Evolutionary conservation across 2,113 vertebrate species (phyloP).

Genomic region (Emydura subglobosa): DNA sequence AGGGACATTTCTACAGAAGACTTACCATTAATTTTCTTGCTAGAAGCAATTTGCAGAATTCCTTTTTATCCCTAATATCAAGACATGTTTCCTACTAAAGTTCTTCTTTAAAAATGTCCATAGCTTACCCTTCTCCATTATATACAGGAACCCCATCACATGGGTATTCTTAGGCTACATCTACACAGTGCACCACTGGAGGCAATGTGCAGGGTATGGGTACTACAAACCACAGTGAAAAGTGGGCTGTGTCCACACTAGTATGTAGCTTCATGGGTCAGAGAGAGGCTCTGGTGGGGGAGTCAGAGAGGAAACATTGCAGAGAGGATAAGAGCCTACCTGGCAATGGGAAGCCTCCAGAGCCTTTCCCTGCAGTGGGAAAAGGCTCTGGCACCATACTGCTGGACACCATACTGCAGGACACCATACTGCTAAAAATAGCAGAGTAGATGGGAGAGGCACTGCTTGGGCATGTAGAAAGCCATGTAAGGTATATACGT

Average conservation of each 20-base stretch:
- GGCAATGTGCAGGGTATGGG: background rate
- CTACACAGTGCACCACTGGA: no score
- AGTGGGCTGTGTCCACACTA: background rate
- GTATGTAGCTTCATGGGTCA: background rate
- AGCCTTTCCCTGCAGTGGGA: background rate
- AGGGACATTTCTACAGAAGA: background rate
- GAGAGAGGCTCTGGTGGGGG: background rate
- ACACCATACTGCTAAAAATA: background rate
- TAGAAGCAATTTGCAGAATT: background rate
- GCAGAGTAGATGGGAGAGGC: background rate
- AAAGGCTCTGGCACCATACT: background rate
- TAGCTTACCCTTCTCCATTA: background rate
- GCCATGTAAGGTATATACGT: background rate
- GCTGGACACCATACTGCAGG: background rate
- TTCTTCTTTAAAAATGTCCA: background rate
- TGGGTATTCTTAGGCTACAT: background rate
- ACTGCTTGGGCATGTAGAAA: background rate
- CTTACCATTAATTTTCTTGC: background rate
- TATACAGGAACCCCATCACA: accelerated
- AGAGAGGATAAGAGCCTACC: background rate
- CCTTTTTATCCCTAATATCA: background rate
- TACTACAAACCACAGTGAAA: background rate
- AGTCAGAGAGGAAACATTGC: background rate
- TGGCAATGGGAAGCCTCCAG: background rate
- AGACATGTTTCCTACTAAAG: background rate